phyloP scores from a whole-genome alignment of 2,888 invertebrate species.

The Sylvicola cinctus region DNA sequence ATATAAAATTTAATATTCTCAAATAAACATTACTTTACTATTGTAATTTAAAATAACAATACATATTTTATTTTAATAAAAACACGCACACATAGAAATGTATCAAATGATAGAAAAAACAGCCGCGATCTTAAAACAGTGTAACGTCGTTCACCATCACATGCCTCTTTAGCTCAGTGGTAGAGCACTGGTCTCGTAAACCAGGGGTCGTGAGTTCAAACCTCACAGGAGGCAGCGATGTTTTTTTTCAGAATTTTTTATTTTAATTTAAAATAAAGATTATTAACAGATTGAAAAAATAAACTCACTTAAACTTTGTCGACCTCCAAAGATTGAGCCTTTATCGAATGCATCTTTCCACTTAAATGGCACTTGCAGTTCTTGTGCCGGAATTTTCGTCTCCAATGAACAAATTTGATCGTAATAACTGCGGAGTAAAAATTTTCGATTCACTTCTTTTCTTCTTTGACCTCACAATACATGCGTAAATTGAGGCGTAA shows the following conservation, averaged over 20 bases:
- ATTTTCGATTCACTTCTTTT: too few relatives aligned
- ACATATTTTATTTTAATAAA: too few relatives aligned
- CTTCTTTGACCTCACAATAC: too few relatives aligned
- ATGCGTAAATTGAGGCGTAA: too few relatives aligned
- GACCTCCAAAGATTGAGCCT: slow-evolving; percentile 79
- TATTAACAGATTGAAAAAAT: neutral
- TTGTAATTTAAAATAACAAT: too few relatives aligned
- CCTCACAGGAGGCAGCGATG: slow-evolving; percentile 13
- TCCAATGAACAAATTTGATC: slow-evolving; percentile 88
- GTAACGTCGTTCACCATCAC: neutral
- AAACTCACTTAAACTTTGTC: slow-evolving; percentile 73
- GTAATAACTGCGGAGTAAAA: slow-evolving; percentile 54
- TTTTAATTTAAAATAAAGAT: neutral
- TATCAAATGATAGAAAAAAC: neutral
- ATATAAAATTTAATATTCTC: too few relatives aligned
- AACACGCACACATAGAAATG: too few relatives aligned
- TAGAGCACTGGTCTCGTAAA: slow-evolving; percentile 14
- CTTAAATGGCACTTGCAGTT: slow-evolving; percentile 91
- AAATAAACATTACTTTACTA: too few relatives aligned
- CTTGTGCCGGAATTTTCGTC: slow-evolving; percentile 81
- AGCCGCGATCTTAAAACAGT: neutral
- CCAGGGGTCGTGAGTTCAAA: slow-evolving; percentile 15
- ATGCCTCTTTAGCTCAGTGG: slow-evolving; percentile 14
- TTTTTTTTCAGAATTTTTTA: neutral
- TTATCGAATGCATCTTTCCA: slow-evolving; percentile 99